Base-by-base conservation (phyloP, 1,140 invertebrate species). In the Idris sp. region DNA sequence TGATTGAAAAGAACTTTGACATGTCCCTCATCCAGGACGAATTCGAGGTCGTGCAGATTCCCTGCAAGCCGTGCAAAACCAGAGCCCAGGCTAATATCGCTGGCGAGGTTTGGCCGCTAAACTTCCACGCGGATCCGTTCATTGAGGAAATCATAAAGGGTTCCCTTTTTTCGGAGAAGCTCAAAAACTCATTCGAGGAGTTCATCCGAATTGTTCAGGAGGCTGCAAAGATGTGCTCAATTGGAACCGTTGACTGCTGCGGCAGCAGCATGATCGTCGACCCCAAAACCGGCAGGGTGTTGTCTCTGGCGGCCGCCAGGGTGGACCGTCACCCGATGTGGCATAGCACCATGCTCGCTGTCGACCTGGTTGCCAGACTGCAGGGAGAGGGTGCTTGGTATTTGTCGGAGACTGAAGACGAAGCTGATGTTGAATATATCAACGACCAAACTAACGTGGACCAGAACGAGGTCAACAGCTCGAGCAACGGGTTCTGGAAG, bases 291-390 rank as follows among this genome's bases (percentile, higher is more conserved):
- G 84, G 90, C 1, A 89, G 87, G 15, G 84, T 94, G 10, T 86
- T 95, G 0, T 91, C 94, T 2, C 81, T 93, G n/a, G 90, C 92
- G 2, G 89, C 88, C 59, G 91, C 93, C 75, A 83, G 88, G 53
- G 85, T 91, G 51, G 35, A 85, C 35, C 61, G 81, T 1, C 93
- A 96, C 88, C 93, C 95, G 0, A 87, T 95, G 33, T 92, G 94
- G 84, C 97, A 99, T 88, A 91, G 94, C 19, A 87, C 91, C 0
- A 97, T 98, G 93, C 82, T 95, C 0, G 93, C 92, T 3, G 90
- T 98, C 30, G 96, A 98, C 85, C 88, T 93, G 56, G 93, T 98
- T 0, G 95, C 96, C 0, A 89, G 88, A 68, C 90, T 90, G 11
- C 96, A 97, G 86, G 92, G 92, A 28, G 95, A 94, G 0, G 95